Evolutionary conservation across 2,888 invertebrate species (phyloP).

Genomic region (Spodoptera exigua): DNA sequence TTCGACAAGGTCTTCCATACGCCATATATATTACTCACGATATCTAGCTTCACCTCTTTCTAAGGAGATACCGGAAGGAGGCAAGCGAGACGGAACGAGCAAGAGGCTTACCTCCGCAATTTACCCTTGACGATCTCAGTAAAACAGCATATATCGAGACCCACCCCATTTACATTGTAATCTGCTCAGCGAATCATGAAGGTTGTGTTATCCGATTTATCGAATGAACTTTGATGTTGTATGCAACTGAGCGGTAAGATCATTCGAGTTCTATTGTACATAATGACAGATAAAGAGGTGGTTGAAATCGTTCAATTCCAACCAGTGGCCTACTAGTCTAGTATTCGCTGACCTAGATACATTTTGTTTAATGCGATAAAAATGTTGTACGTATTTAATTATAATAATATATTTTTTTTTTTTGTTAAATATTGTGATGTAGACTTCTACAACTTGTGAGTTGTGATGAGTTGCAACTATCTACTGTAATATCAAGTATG

Average conservation of each 20-base stretch:
- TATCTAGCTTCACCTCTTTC: constrained; percentile 60
- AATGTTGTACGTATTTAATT: constrained; percentile 20
- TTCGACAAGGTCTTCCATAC: constrained; percentile 39
- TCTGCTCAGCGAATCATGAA: constrained; percentile 63
- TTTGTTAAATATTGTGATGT: neutral
- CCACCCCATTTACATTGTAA: constrained; percentile 65
- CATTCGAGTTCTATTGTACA: constrained; percentile 16
- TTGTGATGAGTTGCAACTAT: constrained; percentile 12
- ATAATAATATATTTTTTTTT: constrained; percentile 2
- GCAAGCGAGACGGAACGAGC: constrained; percentile 61
- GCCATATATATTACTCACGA: constrained; percentile 34
- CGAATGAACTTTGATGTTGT: constrained; percentile 29
- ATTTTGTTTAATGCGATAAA: constrained; percentile 55
- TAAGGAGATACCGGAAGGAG: constrained; percentile 78
- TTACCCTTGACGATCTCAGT: constrained; percentile 65
- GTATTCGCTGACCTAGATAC: constrained; percentile 71
- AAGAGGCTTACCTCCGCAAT: constrained; percentile 65
- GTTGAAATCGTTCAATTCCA: constrained; percentile 55
- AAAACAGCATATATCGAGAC: constrained; percentile 51
- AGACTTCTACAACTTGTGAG: no score
- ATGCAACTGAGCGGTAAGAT: constrained; percentile 15
- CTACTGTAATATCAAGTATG: constrained; percentile 7
- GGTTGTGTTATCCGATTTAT: constrained; percentile 52
- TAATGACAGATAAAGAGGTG: constrained; percentile 55
- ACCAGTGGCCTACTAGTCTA: constrained; percentile 68